Evolutionary conservation across 2,888 invertebrate species (phyloP).

Genomic region (Athalia circularis): DNA sequence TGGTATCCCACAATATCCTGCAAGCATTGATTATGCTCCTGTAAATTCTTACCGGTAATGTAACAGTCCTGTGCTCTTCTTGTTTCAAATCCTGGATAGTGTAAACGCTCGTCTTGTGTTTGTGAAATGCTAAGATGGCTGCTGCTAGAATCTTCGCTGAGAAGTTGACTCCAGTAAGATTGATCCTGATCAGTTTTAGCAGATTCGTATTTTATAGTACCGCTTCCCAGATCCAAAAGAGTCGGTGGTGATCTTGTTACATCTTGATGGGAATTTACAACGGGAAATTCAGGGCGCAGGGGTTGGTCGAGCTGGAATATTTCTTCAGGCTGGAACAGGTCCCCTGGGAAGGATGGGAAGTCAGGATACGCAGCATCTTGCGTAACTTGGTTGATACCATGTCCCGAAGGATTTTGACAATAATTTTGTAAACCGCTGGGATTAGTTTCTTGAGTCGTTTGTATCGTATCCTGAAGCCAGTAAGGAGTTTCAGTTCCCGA

Average conservation of each 20-base stretch:
- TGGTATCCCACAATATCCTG: constrained; percentile 53
- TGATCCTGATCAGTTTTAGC: constrained; percentile 75
- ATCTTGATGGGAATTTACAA: constrained; percentile 71
- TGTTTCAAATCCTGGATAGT: constrained; percentile 63
- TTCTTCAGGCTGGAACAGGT: constrained; percentile 86
- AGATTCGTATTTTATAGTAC: constrained; percentile 79
- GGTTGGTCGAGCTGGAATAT: constrained; percentile 87
- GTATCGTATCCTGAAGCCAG: constrained; percentile 73
- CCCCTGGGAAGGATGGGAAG: constrained; percentile 77
- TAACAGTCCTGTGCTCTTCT: constrained; percentile 51
- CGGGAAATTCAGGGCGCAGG: constrained; percentile 79
- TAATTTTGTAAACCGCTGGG: constrained; percentile 63
- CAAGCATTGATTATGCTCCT: constrained; percentile 55
- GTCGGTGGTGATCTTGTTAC: constrained; percentile 81
- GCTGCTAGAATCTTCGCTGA: constrained; percentile 72
- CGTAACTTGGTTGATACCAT: constrained; percentile 69
- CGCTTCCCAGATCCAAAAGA: constrained; percentile 83
- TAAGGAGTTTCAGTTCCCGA: constrained; percentile 61
- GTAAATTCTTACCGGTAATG: constrained; percentile 54
- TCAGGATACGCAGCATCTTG: constrained; percentile 74
- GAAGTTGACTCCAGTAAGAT: constrained; percentile 69
- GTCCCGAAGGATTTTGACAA: constrained; percentile 70
- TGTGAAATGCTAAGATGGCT: constrained; percentile 73
- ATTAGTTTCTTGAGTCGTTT: constrained; percentile 66
- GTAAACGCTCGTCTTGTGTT: constrained; percentile 74